A percentile compares a stretch with the other conserved stretches of the same genome.
These are phyloP conservation scores for Heliconius charithonia DNA, from an alignment of 2,888 invertebrate genomes.

Conservation along the genomic window DNA sequence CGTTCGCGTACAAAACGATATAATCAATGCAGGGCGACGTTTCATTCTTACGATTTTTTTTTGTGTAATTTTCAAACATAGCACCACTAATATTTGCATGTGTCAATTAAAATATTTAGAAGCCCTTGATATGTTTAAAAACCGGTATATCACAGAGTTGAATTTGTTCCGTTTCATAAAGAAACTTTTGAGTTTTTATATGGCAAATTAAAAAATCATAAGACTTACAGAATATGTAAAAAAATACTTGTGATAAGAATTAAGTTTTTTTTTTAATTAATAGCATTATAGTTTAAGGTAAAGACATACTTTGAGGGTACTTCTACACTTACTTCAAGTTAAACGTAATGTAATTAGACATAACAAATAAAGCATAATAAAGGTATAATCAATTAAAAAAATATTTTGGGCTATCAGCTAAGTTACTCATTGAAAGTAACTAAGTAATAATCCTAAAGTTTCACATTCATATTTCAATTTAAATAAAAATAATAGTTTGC, in stretches of 20 bases:
- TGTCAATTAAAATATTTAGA: conserved; percentile 31
- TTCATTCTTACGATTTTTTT: not conserved
- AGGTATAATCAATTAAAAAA: not conserved
- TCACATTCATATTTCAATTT: conserved; percentile 1
- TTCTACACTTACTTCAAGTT: not conserved
- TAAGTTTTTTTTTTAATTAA: not conserved
- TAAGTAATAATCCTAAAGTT: conserved; percentile 20
- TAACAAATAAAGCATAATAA: not conserved
- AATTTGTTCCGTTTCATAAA: conserved; percentile 26
- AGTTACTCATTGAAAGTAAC: conserved; percentile 29
- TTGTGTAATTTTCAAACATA: conserved; percentile 42
- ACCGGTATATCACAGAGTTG: conserved; percentile 41
- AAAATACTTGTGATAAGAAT: not conserved
- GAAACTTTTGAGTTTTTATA: conserved; percentile 13
- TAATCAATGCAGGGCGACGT: conserved; percentile 70
- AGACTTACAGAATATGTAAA: conserved; percentile 23
- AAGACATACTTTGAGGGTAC: not conserved
- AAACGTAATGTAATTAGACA: not conserved
- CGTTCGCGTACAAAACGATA: conserved; percentile 69
- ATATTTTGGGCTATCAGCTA: conserved; percentile 24
- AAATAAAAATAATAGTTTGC: not conserved
- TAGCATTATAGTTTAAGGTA: not conserved
- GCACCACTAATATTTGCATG: conserved; percentile 44
- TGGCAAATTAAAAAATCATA: conserved; percentile 10
- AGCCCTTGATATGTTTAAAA: conserved; percentile 42